Evolutionary conservation across 2,113 vertebrate species (phyloP).

Genomic region (Bos javanicus): DNA sequence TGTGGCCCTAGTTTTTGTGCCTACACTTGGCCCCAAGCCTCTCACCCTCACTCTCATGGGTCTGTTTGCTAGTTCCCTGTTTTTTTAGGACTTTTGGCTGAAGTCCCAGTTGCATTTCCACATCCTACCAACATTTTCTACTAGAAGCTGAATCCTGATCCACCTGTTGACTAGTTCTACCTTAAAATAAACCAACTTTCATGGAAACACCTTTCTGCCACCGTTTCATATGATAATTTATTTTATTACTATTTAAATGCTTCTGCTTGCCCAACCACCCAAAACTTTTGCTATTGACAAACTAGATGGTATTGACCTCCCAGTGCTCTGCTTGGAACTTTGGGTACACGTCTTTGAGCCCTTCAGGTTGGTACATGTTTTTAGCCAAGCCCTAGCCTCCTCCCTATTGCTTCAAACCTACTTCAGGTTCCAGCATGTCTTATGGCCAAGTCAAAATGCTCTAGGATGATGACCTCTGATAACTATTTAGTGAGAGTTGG

Average conservation of each 20-base stretch:
- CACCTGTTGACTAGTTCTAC: not conserved
- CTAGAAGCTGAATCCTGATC: not conserved
- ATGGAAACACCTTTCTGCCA: not conserved
- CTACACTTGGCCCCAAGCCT: not conserved
- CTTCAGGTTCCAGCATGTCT: not conserved
- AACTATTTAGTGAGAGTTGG: not conserved
- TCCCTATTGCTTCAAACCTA: not conserved
- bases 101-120: not conserved
- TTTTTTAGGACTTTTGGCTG: not conserved
- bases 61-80: not conserved
- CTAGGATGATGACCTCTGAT: conserved; percentile 10
- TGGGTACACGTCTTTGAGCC: not conserved
- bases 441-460: not conserved
- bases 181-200: not conserved
- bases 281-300: not conserved
- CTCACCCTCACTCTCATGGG: not conserved
- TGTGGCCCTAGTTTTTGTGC: not conserved
- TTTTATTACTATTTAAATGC: not conserved
- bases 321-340: not conserved
- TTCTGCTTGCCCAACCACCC: not conserved
- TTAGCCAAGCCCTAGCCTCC: not conserved
- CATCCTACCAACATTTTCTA: not conserved
- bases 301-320: not conserved
- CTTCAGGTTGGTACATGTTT: not conserved
- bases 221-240: not conserved